These are phyloP conservation scores for Tenebrio molitor DNA, from an alignment of 1,140 invertebrate species.

Conservation along the genomic window DNA sequence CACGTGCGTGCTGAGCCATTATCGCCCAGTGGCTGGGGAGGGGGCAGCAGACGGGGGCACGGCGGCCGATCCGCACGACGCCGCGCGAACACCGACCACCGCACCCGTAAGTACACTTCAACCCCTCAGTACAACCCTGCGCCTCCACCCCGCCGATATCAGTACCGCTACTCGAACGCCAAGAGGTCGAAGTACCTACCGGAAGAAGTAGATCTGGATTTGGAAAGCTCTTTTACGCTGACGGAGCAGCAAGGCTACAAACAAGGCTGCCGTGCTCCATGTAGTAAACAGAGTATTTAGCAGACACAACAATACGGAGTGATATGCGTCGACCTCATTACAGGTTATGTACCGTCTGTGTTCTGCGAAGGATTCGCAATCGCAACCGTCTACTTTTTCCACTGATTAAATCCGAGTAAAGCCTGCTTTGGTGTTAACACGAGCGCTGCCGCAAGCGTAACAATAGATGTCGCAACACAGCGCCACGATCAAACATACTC, in stretches of 20 bases:
- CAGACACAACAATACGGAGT: constrained; percentile 1
- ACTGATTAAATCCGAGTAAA: too few relatives aligned
- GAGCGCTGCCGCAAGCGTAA: too few relatives aligned
- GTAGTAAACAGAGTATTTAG: constrained; percentile 8
- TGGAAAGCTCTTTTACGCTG: too few relatives aligned
- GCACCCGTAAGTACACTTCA: constrained; percentile 57
- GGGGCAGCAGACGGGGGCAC: constrained; percentile 53
- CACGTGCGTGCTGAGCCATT: constrained; percentile 61
- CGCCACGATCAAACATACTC: too few relatives aligned
- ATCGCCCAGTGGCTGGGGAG: constrained; percentile 51
- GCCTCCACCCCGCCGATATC: not conserved
- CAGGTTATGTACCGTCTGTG: constrained; percentile 9
- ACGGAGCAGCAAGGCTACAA: constrained; percentile 2
- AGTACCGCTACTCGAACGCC: not conserved
- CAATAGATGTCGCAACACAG: too few relatives aligned
- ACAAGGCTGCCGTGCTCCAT: constrained; percentile 1
- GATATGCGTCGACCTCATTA: not conserved
- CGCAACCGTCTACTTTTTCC: too few relatives aligned
- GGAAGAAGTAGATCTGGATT: too few relatives aligned
- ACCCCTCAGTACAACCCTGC: not conserved
- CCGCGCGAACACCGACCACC: constrained; percentile 59
- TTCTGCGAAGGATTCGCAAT: not conserved
- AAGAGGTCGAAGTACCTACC: too few relatives aligned
- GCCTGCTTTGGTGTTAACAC: too few relatives aligned
- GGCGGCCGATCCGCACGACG: constrained; percentile 57